phyloP scores from a whole-genome alignment of 2,113 vertebrate species.

The Turdus rufiventris region DNA sequence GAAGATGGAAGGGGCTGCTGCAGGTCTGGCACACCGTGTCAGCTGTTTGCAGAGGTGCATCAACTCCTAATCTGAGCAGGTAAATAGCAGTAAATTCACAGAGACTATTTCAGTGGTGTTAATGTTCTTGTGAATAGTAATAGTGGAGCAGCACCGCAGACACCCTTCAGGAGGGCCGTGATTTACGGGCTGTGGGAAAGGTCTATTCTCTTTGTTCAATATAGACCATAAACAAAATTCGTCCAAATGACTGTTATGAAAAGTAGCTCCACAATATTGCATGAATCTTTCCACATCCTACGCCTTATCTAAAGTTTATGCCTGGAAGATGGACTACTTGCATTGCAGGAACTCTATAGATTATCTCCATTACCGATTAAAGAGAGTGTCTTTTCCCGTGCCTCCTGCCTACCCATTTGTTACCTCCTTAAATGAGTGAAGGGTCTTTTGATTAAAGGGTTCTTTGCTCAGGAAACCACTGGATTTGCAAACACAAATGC shows the following conservation, averaged over 20 bases:
- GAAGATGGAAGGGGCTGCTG: not conserved
- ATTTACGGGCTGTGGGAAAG: conserved; percentile 27
- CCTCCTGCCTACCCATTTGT: conserved; percentile 51
- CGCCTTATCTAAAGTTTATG: conserved; percentile 34
- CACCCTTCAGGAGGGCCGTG: conserved; percentile 10
- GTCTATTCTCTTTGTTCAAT: conserved; percentile 57
- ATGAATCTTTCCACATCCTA: conserved; percentile 44
- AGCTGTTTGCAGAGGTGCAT: not conserved
- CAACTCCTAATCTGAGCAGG: not conserved
- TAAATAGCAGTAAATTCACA: conserved; percentile 53
- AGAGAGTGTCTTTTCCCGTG: not conserved
- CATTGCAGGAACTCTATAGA: conserved; percentile 46
- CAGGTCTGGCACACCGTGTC: not conserved
- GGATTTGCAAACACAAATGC: conserved; percentile 74
- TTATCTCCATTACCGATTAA: conserved; percentile 58
- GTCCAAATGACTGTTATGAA: conserved; percentile 26
- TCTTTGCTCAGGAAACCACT: conserved; percentile 57
- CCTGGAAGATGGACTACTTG: conserved; percentile 19
- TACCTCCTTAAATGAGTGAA: conserved; percentile 66
- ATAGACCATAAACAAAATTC: conserved; percentile 48
- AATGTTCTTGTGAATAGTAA: conserved; percentile 54
- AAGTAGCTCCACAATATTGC: conserved; percentile 28
- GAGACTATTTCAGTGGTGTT: not conserved
- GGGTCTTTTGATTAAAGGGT: conserved; percentile 55
- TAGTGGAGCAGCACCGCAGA: not conserved